phyloP scores from a whole-genome alignment of 2,888 invertebrate species.

The Ennomos fuscantarius region DNA sequence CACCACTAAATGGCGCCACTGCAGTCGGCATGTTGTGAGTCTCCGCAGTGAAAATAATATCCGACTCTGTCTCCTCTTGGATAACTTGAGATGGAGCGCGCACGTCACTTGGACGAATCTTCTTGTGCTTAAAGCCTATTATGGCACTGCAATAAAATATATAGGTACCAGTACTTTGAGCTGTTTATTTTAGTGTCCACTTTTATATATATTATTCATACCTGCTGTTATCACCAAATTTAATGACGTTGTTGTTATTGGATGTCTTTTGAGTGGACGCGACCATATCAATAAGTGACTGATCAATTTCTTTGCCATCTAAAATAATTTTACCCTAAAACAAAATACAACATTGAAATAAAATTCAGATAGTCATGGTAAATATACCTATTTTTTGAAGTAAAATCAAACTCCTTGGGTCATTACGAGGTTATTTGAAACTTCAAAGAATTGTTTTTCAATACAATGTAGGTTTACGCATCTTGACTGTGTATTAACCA shows the following conservation, averaged over 20 bases:
- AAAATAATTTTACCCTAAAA: conserved; percentile 91
- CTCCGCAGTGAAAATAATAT: conserved; percentile 99
- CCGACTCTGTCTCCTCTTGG: conserved; percentile 86
- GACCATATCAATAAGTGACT: conserved; percentile 96
- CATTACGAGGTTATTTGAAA: too few species aligned
- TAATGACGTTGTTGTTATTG: conserved; percentile 97
- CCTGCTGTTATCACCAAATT: conserved; percentile 99
- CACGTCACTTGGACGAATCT: conserved; percentile 87
- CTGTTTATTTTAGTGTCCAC: not conserved
- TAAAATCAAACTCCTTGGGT: too few species aligned
- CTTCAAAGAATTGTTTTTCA: too few species aligned
- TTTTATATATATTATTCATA: not conserved
- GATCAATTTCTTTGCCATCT: conserved; percentile 91
- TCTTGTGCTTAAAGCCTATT: conserved; percentile 90
- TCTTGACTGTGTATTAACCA: too few species aligned
- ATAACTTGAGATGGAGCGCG: conserved; percentile 87
- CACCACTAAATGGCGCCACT: conserved; percentile 98
- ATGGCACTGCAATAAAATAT: conserved; percentile 89
- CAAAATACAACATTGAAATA: conserved; percentile 5
- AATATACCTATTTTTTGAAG: too few species aligned
- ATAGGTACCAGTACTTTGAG: not conserved
- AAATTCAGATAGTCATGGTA: too few species aligned
- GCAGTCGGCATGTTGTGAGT: conserved; percentile 99
- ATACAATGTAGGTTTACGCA: too few species aligned
- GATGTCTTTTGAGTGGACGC: conserved; percentile 94